Percentiles rank a stretch among this genome's conserved stretches.
Conservation (phyloP, 2,797 vertebrate genomes). For the Anniella stebbinsi region DNA sequence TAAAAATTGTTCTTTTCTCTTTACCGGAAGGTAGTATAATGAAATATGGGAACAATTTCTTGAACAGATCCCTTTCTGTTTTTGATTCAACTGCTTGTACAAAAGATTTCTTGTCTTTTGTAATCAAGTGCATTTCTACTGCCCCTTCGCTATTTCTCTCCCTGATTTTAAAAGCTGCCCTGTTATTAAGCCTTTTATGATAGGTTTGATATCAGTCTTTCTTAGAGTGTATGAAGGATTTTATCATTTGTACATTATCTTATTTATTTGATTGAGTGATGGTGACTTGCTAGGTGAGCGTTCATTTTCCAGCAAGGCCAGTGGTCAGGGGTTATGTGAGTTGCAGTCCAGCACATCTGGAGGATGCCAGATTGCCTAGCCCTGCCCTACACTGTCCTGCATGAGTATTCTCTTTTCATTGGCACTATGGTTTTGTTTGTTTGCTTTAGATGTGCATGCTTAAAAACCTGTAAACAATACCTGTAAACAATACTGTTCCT, state of each 20-base stretch:
- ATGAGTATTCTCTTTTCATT: neutral
- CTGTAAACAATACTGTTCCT: neutral
- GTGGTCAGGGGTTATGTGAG: too few relatives aligned
- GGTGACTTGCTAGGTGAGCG: neutral
- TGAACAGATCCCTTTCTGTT: neutral
- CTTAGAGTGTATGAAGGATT: neutral
- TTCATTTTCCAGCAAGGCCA: neutral
- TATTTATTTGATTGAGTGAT: neutral
- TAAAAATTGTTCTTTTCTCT: neutral
- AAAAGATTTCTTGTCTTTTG: neutral
- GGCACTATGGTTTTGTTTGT: neutral
- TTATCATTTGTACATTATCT: neutral
- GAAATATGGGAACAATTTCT: neutral
- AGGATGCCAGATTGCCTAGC: too few relatives aligned
- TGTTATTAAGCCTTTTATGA: neutral
- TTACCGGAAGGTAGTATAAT: neutral
- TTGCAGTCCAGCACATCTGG: too few relatives aligned
- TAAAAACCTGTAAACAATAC: neutral
- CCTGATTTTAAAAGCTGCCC: neutral
- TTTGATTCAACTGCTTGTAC: constrained; percentile 12
- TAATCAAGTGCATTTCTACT: neutral
- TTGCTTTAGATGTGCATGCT: constrained; percentile 26
- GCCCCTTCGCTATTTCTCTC: neutral
- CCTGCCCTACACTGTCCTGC: neutral
- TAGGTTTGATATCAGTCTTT: neutral